These are phyloP conservation scores for Lichenostomus cassidix DNA, from an alignment of 2,113 vertebrate genomes.

Conservation along the genomic window DNA sequence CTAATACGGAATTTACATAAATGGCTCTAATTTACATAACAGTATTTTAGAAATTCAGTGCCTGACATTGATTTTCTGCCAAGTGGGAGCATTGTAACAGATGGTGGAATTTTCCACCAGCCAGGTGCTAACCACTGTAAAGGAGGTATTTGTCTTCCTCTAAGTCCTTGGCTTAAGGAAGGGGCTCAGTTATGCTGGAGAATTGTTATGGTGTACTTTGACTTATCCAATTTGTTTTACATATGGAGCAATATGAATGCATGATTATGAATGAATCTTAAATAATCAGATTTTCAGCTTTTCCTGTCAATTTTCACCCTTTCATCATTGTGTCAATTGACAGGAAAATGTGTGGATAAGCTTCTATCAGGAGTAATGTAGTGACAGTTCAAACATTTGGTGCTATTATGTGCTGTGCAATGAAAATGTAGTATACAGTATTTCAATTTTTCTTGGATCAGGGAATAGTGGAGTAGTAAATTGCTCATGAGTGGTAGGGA, in stretches of 20 bases:
- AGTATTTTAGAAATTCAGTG: conserved; percentile 34
- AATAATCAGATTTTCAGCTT: neutral
- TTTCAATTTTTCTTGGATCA: neutral
- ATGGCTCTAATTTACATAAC: conserved; percentile 48
- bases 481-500: neutral
- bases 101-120: conserved; percentile 46
- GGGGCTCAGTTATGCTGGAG: neutral
- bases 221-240: neutral
- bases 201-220: neutral
- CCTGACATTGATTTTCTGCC: conserved; percentile 33
- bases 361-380: neutral
- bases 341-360: neutral
- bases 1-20: neutral
- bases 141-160: conserved; percentile 23
- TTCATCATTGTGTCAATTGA: neutral
- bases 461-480: neutral
- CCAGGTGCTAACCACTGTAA: conserved; percentile 50
- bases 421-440: neutral
- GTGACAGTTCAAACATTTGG: neutral
- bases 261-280: neutral
- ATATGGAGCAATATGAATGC: neutral
- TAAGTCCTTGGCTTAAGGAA: conserved; percentile 31
- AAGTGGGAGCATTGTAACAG: conserved; percentile 45
- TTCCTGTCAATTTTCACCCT: conserved; percentile 5
- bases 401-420: neutral